phyloP scores from a whole-genome alignment of 1,140 invertebrate genomes.

The Wasmannia auropunctata region DNA sequence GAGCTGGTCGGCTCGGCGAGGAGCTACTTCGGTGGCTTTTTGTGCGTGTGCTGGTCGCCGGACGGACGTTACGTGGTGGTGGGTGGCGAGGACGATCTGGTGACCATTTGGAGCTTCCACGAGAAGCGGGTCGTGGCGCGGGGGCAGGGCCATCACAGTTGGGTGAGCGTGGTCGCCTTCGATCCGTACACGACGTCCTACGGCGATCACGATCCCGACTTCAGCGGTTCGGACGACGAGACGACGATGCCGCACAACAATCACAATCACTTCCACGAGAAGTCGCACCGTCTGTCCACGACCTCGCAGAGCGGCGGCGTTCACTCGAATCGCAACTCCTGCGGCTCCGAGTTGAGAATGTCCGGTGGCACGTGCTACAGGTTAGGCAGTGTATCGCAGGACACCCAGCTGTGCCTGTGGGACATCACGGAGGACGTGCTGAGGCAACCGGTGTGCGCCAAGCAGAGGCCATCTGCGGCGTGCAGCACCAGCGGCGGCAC shows the following conservation, averaged over 20 bases:
- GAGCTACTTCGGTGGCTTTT: slow-evolving; percentile 98
- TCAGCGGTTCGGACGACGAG: slow-evolving; percentile 88
- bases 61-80: slow-evolving; percentile 98
- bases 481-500: slow-evolving; percentile 67
- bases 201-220: slow-evolving; percentile 86
- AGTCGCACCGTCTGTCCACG: slow-evolving; percentile 76
- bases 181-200: slow-evolving; percentile 95
- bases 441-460: slow-evolving; percentile 87
- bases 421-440: slow-evolving; percentile 98
- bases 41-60: slow-evolving; percentile 99
- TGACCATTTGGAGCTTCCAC: slow-evolving; percentile 98
- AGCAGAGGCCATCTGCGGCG: slow-evolving; percentile 80
- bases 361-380: slow-evolving; percentile 91
- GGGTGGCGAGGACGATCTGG: slow-evolving; percentile 99
- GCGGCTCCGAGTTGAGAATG: slow-evolving; percentile 85
- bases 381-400: slow-evolving; percentile 98
- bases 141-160: slow-evolving; percentile 97
- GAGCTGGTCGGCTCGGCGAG: slow-evolving; percentile 95
- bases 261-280: slow-evolving; percentile 83
- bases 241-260: slow-evolving; percentile 84
- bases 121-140: slow-evolving; percentile 97
- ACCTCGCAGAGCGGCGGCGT: slow-evolving; percentile 79
- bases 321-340: slow-evolving; percentile 85
- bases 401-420: slow-evolving; percentile 99
- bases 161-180: slow-evolving; percentile 99